Conservation (phyloP, 2,888 invertebrate species). For the Panzeria rudis region DNA sequence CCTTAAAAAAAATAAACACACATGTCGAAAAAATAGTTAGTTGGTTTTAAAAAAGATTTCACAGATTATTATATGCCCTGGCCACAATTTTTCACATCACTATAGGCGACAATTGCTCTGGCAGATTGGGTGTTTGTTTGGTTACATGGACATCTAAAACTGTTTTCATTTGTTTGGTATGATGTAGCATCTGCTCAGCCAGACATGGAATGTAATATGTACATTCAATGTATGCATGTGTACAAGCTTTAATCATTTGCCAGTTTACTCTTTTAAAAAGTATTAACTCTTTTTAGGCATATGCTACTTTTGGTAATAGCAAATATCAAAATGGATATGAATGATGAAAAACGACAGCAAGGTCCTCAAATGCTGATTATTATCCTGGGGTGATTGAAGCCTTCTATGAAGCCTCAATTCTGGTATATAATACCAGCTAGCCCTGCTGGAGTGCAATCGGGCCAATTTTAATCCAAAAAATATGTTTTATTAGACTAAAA, state of each 20-base stretch:
- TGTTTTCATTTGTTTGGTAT: neutral
- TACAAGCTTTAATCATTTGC: conserved; percentile 59
- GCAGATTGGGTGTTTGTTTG: conserved; percentile 11
- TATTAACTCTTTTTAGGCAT: neutral
- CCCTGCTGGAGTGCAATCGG: too few relatives aligned
- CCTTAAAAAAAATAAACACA: conserved; percentile 21
- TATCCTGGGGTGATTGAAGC: too few relatives aligned
- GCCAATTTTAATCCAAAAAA: too few relatives aligned
- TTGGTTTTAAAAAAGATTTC: conserved; percentile 24
- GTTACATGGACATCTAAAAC: neutral
- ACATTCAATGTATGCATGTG: neutral
- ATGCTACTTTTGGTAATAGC: conserved; percentile 12
- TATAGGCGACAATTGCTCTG: conserved; percentile 67
- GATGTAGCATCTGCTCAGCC: conserved; percentile 65
- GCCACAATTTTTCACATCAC: conserved; percentile 68
- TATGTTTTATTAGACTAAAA: too few relatives aligned
- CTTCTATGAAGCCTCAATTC: too few relatives aligned
- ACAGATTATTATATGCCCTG: conserved; percentile 69
- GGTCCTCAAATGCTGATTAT: too few relatives aligned
- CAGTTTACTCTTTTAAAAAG: conserved; percentile 29
- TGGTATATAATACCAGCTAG: too few relatives aligned
- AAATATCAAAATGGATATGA: neutral
- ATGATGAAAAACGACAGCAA: neutral
- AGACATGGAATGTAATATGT: conserved; percentile 44
- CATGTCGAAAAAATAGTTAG: conserved; percentile 25